phyloP scores from a whole-genome alignment of 1,140 invertebrate species.

The Lerema accius region DNA sequence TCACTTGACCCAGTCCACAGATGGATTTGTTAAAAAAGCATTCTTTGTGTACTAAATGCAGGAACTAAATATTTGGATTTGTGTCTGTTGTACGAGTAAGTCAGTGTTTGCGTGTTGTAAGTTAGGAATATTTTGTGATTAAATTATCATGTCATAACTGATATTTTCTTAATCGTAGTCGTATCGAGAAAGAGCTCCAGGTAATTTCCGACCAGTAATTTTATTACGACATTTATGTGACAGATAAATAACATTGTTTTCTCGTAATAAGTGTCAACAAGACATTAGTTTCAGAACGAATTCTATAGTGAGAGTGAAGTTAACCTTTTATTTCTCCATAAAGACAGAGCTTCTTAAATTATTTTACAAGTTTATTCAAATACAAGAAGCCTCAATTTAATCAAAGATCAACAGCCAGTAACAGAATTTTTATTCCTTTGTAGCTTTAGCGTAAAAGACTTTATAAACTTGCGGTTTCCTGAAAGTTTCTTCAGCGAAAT shows the following conservation, averaged over 20 bases:
- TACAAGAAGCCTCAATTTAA: constrained; percentile 8
- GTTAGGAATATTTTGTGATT: too few species aligned
- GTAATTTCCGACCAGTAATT: too few species aligned
- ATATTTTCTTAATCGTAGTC: too few species aligned
- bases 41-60: background rate
- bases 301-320: background rate
- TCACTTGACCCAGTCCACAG: constrained; percentile 18
- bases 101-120: too few species aligned
- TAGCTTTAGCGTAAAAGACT: constrained; percentile 33
- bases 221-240: too few species aligned
- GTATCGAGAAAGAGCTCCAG: too few species aligned
- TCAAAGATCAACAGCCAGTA: constrained; percentile 16
- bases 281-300: too few species aligned
- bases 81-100: too few species aligned
- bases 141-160: too few species aligned
- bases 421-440: constrained; percentile 37
- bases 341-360: background rate
- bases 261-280: too few species aligned
- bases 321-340: background rate
- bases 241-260: too few species aligned
- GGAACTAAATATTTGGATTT: background rate
- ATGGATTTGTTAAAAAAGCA: background rate
- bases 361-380: constrained; percentile 9
- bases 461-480: constrained; percentile 26
- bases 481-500: constrained; percentile 10